These are phyloP conservation scores for Cairina moschata DNA, from an alignment of 2,113 vertebrate genomes.

Conservation along the genomic window DNA sequence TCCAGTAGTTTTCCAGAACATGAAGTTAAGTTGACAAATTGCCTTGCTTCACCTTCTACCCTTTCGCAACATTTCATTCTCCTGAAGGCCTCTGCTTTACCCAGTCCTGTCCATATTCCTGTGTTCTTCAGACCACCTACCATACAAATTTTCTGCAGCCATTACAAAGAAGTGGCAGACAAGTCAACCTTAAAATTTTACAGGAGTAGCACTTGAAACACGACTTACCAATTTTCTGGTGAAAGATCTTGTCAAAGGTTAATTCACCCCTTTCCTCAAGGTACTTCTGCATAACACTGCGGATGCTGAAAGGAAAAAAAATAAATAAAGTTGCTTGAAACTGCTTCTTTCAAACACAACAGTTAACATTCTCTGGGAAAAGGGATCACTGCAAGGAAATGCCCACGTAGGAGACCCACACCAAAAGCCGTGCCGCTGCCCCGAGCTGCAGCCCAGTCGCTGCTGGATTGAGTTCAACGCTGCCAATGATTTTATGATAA, in stretches of 20 bases:
- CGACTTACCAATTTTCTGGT: slow-evolving; percentile 96
- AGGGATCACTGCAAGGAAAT: not conserved
- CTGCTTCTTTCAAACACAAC: not conserved
- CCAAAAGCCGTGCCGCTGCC: not conserved
- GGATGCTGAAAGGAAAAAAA: slow-evolving; percentile 84
- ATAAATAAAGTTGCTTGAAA: not conserved
- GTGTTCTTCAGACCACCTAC: not conserved
- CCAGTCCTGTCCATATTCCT: not conserved
- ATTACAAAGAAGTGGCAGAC: not conserved
- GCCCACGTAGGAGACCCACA: rapidly evolving
- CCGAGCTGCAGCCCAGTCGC: no score
- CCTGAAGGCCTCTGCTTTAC: not conserved
- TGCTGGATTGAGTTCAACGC: not conserved
- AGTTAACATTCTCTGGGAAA: not conserved
- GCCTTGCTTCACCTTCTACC: not conserved
- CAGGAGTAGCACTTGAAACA: rapidly evolving
- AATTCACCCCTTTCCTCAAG: slow-evolving; percentile 93
- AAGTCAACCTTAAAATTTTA: not conserved
- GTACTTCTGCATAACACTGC: slow-evolving; percentile 99
- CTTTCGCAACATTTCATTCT: not conserved
- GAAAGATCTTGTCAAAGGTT: slow-evolving; percentile 98
- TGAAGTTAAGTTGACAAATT: slow-evolving; percentile 29
- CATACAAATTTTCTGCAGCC: not conserved
- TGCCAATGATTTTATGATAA: not conserved
- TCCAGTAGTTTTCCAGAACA: slow-evolving; percentile 53